Conservation (phyloP, 2,888 invertebrate species). For the Drosophila subquinaria region DNA sequence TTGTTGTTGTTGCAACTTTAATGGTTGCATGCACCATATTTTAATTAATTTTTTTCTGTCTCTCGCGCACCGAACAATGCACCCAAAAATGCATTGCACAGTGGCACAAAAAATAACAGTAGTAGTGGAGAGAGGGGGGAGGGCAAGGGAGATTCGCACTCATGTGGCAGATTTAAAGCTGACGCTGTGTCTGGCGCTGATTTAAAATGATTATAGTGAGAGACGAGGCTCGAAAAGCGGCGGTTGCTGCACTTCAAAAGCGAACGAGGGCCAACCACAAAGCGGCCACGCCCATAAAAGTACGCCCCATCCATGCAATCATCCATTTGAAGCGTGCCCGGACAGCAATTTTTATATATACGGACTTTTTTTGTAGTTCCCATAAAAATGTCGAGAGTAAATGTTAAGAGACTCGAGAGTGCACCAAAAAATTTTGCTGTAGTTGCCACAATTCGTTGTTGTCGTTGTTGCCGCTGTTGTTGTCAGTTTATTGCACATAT, state of each 20-base stretch:
- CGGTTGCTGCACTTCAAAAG: slow-evolving; percentile 38
- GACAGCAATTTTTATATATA: slow-evolving; percentile 21
- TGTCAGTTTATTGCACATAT: slow-evolving; percentile 32
- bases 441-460: slow-evolving; percentile 24
- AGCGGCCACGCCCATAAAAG: slow-evolving; percentile 31
- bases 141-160: background rate
- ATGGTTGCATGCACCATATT: slow-evolving; percentile 61
- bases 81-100: slow-evolving; percentile 29
- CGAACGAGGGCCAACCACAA: slow-evolving; percentile 34
- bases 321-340: slow-evolving; percentile 31
- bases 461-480: background rate
- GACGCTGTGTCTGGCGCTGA: slow-evolving; percentile 53
- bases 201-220: slow-evolving; percentile 62
- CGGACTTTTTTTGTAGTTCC: slow-evolving; percentile 17
- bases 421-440: slow-evolving; percentile 33
- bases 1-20: slow-evolving; percentile 50
- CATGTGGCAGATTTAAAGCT: slow-evolving; percentile 41
- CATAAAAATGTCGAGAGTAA: slow-evolving; percentile 49
- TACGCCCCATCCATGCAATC: slow-evolving; percentile 3
- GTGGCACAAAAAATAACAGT: slow-evolving; percentile 19
- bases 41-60: slow-evolving; percentile 65
- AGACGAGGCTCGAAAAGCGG: slow-evolving; percentile 28
- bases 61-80: slow-evolving; percentile 18
- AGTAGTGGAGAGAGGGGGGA: background rate
- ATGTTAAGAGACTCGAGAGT: slow-evolving; percentile 42